These are phyloP conservation scores for Sminthurides bifidus DNA, from an alignment of 1,140 invertebrate species.

Conservation along the genomic window DNA sequence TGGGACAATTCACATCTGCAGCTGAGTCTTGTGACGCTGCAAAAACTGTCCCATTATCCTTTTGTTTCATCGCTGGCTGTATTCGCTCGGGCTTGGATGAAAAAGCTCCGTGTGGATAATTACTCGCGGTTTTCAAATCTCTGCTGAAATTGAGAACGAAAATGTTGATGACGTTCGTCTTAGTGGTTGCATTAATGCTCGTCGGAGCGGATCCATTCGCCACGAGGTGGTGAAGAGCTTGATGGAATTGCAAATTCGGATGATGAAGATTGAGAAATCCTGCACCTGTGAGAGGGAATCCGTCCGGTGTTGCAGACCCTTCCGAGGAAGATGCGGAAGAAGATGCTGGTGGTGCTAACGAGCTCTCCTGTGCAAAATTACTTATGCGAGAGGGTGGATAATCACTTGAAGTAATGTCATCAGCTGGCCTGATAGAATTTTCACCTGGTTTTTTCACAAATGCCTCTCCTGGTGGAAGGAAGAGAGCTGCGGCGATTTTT, in stretches of 20 bases:
- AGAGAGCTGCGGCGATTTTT: slow-evolving; percentile 26
- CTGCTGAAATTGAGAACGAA: slow-evolving; percentile 31
- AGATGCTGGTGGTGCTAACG: neutral
- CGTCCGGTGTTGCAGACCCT: slow-evolving; percentile 16
- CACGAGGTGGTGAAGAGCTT: slow-evolving; percentile 29
- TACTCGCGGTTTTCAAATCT: too few relatives aligned
- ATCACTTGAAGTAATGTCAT: neutral
- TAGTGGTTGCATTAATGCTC: slow-evolving; percentile 28
- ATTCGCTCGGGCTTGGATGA: too few relatives aligned
- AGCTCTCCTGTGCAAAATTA: neutral
- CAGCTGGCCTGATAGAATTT: neutral
- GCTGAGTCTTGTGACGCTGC: too few relatives aligned
- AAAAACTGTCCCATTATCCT: too few relatives aligned
- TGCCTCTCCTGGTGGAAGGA: slow-evolving; percentile 5
- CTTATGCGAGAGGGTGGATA: neutral
- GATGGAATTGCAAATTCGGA: slow-evolving; percentile 32
- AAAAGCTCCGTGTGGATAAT: too few relatives aligned
- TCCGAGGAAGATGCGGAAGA: neutral
- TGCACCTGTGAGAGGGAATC: slow-evolving; percentile 25
- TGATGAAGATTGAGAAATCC: slow-evolving; percentile 29
- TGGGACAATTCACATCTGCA: too few relatives aligned
- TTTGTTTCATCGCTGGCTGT: too few relatives aligned
- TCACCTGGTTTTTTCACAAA: too few relatives aligned
- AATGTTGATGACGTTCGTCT: slow-evolving; percentile 31
- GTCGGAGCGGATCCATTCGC: slow-evolving; percentile 27